Evolutionary conservation across 2,797 vertebrate genomes (phyloP).

Genomic region (Percopsis omiscomaycus): DNA sequence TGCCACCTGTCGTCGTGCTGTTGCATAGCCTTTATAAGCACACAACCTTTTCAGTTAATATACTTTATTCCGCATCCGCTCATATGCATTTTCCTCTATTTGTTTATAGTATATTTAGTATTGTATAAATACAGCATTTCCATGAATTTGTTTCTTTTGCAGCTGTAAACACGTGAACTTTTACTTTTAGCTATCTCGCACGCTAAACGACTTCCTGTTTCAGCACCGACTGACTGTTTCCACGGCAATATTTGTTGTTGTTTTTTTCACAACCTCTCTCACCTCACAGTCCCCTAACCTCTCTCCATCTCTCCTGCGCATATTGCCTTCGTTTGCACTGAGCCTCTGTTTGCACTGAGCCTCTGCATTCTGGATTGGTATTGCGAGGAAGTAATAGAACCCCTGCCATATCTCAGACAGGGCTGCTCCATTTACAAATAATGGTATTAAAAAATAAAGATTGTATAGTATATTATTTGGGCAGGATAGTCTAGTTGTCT

Average conservation of each 20-base stretch:
- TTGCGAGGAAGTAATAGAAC: neutral
- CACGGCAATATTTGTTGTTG: neutral
- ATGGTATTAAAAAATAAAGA: neutral
- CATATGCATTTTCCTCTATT: too few species aligned
- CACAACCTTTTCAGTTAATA: neutral
- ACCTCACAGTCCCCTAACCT: neutral
- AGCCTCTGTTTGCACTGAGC: neutral
- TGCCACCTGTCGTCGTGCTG: constrained; percentile 16
- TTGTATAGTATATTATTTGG: neutral
- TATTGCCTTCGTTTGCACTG: constrained; percentile 11
- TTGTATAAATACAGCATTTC: too few species aligned
- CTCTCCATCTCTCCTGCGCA: neutral
- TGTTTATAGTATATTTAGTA: too few species aligned
- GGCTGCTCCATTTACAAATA: neutral
- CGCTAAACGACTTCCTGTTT: constrained; percentile 14
- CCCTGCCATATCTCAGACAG: neutral
- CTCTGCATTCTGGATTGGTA: neutral
- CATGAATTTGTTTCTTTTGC: too few species aligned
- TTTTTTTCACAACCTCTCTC: neutral
- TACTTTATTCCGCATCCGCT: too few species aligned
- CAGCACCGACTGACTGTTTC: constrained; percentile 4
- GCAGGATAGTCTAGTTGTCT: too few species aligned
- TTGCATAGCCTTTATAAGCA: neutral
- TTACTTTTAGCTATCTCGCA: constrained; percentile 10
- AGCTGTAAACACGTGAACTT: too few species aligned